Base-by-base conservation (phyloP, 2,113 vertebrate genomes). In the Paramisgurnus dabryanus region DNA sequence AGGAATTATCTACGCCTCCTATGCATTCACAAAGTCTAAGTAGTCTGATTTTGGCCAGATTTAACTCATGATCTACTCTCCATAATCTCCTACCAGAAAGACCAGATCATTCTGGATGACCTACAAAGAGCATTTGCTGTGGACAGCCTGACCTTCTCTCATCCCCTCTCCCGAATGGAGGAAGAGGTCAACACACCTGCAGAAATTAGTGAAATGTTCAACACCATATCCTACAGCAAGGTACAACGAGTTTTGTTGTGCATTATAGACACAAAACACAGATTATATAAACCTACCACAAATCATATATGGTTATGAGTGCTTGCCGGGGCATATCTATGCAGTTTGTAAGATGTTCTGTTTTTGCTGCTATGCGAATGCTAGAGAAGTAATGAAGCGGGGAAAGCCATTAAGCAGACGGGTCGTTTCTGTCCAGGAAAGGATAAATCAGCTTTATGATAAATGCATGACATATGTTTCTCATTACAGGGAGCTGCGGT, bases 141-240 rank as follows among this genome's bases (percentile, higher is more conserved):
- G 0, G 97, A 98, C 0, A 94, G 96, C 0, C 92, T 98, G 85
- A 87, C 85, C 49, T 94, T 92, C n/a, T 99, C 97, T 9, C 97
- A 97, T 82, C 97, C 97, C 0, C 94, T 99, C 10, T 93, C 95
- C 66, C 90, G 91, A 39, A 43, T 15, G 0, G 95, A 95, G 7
- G 81, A 89, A 0, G 95, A 98, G 85, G 87, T 98, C 89, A 94
- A 92, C 47, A 92, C 89, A 0, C 94, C 97, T 0, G 88, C 93
- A 0, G 86, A 98, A 89, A 98, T 98, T 90, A 96, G 89, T 0
- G 95, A 96, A 86, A 89, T 97, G 87, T 99, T 99, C 0, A 94
- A 95, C 85, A 80, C 85, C 85, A 98, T 99, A 3, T 87, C 95
- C 75, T 99, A 99, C 90, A 98, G 91, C 92, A 99, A 99, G 96